Conservation (phyloP, 2,888 invertebrate species). For the Caenorhabditis sulstoni region DNA sequence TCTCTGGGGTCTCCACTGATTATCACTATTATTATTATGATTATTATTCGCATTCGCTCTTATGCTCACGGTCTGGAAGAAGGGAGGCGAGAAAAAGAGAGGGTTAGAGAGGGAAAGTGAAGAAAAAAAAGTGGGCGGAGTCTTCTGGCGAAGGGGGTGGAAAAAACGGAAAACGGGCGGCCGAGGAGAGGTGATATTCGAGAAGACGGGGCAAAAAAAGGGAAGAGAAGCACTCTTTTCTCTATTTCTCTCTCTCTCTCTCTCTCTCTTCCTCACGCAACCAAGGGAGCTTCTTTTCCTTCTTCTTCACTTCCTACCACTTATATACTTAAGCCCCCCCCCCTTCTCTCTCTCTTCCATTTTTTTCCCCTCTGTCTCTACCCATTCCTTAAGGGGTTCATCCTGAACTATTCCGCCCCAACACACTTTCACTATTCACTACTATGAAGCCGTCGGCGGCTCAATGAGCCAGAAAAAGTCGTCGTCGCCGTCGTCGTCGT, state of each 20-base stretch:
- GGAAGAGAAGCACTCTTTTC: neutral
- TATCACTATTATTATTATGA: neutral
- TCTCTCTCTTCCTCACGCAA: constrained; percentile 25
- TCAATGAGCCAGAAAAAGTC: constrained; percentile 44
- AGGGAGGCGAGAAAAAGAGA: too few relatives aligned
- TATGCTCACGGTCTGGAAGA: too few relatives aligned
- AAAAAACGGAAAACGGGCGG: constrained; percentile 14
- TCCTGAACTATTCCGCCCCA: neutral
- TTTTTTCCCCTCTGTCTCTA: neutral
- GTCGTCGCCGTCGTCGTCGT: neutral
- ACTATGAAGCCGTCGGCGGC: neutral
- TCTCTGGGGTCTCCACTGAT: neutral
- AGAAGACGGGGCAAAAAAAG: constrained; percentile 29
- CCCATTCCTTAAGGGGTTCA: neutral
- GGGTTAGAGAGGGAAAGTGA: too few relatives aligned
- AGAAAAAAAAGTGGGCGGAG: constrained; percentile 1
- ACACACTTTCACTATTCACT: neutral
- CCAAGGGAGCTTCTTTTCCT: constrained; percentile 18
- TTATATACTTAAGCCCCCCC: constrained; percentile 32
- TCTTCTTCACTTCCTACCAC: constrained; percentile 23
- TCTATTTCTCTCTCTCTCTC: neutral
- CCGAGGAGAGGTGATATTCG: constrained; percentile 47
- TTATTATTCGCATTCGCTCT: too few relatives aligned
- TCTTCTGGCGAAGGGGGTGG: neutral
- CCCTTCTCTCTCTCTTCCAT: neutral